These are phyloP conservation scores for Scarus forsteni DNA, from an alignment of 2,797 vertebrate species.

Conservation along the genomic window DNA sequence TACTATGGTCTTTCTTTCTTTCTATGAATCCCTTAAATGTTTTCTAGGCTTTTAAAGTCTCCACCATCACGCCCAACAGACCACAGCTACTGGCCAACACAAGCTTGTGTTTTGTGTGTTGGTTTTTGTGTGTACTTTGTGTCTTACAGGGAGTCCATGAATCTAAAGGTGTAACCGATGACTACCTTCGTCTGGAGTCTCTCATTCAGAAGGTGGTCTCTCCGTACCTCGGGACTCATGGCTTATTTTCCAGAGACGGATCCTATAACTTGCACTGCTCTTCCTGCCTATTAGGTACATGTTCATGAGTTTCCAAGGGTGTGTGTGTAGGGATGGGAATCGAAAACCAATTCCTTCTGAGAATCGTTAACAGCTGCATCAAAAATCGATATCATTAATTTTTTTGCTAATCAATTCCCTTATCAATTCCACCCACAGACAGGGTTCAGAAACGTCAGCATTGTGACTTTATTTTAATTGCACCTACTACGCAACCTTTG, in stretches of 20 bases:
- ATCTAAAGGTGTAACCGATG: conserved; percentile 90
- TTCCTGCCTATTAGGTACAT: conserved; percentile 91
- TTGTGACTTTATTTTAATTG: too few relatives aligned
- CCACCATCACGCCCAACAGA: conserved; percentile 8
- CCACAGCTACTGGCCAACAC: conserved; percentile 16
- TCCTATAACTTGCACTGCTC: conserved; percentile 85
- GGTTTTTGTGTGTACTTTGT: conserved; percentile 27
- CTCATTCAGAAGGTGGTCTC: conserved; percentile 96
- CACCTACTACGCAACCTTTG: too few relatives aligned
- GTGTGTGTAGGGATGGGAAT: too few relatives aligned
- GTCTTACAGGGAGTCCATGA: conserved; percentile 92
- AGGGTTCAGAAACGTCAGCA: too few relatives aligned
- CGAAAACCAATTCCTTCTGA: too few relatives aligned
- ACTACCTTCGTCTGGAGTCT: conserved; percentile 93
- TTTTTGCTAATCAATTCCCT: too few relatives aligned
- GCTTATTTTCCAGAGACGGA: conserved; percentile 89
- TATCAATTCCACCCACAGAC: too few relatives aligned
- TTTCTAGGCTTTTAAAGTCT: conserved; percentile 31
- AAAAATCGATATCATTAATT: too few relatives aligned
- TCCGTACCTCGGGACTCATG: conserved; percentile 94
- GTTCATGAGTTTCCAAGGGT: background rate
- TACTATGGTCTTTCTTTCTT: background rate
- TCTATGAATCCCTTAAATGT: background rate
- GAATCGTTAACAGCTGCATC: too few relatives aligned
- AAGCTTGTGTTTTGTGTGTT: conserved; percentile 4